phyloP scores from a whole-genome alignment of 1,140 invertebrate species.

The Vanessa tameamea region DNA sequence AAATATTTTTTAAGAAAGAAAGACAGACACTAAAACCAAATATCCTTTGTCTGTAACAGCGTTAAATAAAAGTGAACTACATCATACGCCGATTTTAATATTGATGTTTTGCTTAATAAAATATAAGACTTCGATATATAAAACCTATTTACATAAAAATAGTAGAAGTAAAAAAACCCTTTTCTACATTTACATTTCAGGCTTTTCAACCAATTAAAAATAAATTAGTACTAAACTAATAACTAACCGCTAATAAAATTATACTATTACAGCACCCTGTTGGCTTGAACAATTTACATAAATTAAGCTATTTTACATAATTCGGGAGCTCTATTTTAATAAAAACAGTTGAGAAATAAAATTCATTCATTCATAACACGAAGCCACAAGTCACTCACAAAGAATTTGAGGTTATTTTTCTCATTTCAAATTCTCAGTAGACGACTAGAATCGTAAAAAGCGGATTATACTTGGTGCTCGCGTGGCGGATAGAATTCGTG shows the following conservation, averaged over 20 bases:
- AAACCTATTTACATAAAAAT: background rate
- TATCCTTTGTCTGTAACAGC: conserved; percentile 1
- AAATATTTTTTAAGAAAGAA: background rate
- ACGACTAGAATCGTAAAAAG: conserved; percentile 77
- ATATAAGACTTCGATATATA: background rate
- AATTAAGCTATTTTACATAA: conserved; percentile 40
- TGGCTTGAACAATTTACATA: conserved; percentile 41
- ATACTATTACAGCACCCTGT: conserved; percentile 20
- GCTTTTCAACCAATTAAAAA: background rate
- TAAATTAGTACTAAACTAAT: background rate
- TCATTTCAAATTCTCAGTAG: conserved; percentile 76
- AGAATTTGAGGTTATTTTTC: conserved; percentile 74
- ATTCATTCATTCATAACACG: conserved; percentile 62
- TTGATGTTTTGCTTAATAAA: background rate
- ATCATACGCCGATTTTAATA: background rate
- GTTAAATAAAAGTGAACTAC: background rate
- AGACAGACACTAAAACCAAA: background rate
- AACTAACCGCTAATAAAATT: background rate
- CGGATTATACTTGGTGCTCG: conserved; percentile 72
- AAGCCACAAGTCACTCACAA: conserved; percentile 63
- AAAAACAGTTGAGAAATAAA: conserved; percentile 43
- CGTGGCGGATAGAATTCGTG: conserved; percentile 71
- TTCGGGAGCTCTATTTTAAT: conserved; percentile 37
- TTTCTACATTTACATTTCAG: background rate
- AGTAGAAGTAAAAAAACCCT: background rate